Base-by-base conservation (phyloP, 2,113 vertebrate genomes). In the Zapus hudsonius region DNA sequence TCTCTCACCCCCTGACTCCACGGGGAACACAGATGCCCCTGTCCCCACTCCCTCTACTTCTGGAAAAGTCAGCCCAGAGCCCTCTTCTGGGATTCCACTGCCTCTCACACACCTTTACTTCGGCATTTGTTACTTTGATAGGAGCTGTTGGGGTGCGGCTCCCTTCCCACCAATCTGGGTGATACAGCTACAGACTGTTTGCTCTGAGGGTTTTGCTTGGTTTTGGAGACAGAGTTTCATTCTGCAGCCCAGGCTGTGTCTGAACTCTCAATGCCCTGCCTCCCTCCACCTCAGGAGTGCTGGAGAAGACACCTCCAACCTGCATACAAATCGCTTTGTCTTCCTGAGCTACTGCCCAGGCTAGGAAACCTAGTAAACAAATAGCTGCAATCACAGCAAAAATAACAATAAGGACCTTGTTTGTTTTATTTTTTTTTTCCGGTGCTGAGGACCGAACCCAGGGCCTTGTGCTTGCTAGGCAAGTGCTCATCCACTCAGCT, bases 51-150 rank as follows among this genome's bases (percentile, higher is more conserved):
- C 6, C 19, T 55, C 59, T 52, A 38, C 17, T 79, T 74, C 40
- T 42, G 63, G n/a, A 75, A 42, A 81, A 40, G 12, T 36, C 33
- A 19, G 79, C 36, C 25, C 10, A 78, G 52, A 27, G 6, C 16
- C 38, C 25, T 57, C 36, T 63, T 7, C 33, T 3, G 11, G 57
- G 38, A 17, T 75, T 36, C 40, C n/a, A 15, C 33, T 15, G 10
- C 23, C n/a, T 63, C 1, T 0, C 1, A 70, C 2, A 55, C n/a
- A 33, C 16, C 19, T 29, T 55, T 42, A 8, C 47, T 31, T 2
- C 15, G 23, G 52, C 57, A 25, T 29, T 42, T 44, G 20, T 38
- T 42, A 19, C 5, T 31, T 0, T 20, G n/a, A 25, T 11, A 20
- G n/a, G 22, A 74, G 42, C 6, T 6, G 12, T 0, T 42, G 74